Evolutionary conservation across 2,113 vertebrate genomes (phyloP), one percentile per base, ranked within the genome.

Genomic region (Ceratotherium simum): DNA sequence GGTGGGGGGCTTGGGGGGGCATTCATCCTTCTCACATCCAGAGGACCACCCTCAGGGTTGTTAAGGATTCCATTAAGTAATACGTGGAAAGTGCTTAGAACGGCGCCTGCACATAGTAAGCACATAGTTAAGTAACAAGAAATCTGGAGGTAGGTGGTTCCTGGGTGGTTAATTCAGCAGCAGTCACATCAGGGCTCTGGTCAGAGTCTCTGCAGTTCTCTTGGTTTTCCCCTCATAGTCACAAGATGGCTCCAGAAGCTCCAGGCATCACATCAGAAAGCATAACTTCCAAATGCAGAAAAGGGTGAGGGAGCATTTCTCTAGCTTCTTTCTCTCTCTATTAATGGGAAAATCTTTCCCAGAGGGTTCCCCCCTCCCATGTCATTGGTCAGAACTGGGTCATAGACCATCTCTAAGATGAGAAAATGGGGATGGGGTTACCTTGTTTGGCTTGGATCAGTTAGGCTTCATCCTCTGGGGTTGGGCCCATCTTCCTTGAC

Each of bases 201-300:
- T 2, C 39, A 33, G 46, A 33, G 14, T 79, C 42, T 80, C 48
- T 9, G 25, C 17, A 33, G 14, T 58, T 64, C 27, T 62, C 67
- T 39, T 13, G 6, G 76, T 14, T 79, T 79, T 69, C 75, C 65
- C 64, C 27, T 87, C 72, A 6, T 3, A 12, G 20, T 89, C 73
- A 23, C 46, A 62, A 72, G 39, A 58, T 64, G 73, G 78, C 48
- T 93, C 20, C n/a, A 5, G 65, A 81, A 84, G 85, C 91, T 75
- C 84, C 56, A 80, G 58, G 58, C 18, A 13, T 72, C 84, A 27
- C 21, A 54, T 48, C 88, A 62, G 39, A 33, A 83, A 82, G 16
- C 65, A 33, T 33, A 81, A 51, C 18, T 56, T 90, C 20, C 31
- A 62, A n/a, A n/a, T 36, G 83, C 72, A 85, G 58, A 18, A 54